Conservation (phyloP, 2,888 invertebrate species). For the Malacosoma neustria region DNA sequence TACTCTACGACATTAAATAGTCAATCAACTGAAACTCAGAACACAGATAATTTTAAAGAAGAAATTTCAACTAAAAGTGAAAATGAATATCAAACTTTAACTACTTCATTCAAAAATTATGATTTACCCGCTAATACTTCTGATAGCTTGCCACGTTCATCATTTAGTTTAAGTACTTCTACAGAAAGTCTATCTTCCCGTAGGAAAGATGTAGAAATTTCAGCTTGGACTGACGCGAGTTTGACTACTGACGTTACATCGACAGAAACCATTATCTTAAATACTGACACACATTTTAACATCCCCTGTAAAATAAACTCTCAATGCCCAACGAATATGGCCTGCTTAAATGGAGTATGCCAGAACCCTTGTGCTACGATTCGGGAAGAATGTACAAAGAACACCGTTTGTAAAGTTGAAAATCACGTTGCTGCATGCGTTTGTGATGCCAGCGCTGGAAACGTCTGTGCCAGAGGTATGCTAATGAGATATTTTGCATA, state of each 20-base stretch:
- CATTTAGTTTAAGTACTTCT: conserved; percentile 38
- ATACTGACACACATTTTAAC: conserved; percentile 34
- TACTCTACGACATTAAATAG: neutral
- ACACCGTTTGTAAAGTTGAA: conserved; percentile 76
- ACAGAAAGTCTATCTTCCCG: conserved; percentile 57
- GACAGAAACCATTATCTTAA: conserved; percentile 37
- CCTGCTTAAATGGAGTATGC: conserved; percentile 78
- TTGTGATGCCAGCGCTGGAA: conserved; percentile 75
- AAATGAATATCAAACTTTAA: neutral
- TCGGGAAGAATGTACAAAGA: conserved; percentile 72
- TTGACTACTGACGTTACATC: conserved; percentile 49
- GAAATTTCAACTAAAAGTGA: neutral
- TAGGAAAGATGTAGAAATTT: conserved; percentile 58
- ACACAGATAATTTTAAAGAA: neutral
- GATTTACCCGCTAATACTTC: neutral
- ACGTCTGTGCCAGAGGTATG: conserved; percentile 79
- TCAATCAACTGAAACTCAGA: neutral
- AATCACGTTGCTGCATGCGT: conserved; percentile 78
- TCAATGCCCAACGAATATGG: conserved; percentile 77
- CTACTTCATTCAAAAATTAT: neutral
- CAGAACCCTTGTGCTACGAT: conserved; percentile 75
- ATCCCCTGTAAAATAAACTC: conserved; percentile 74
- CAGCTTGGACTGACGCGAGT: conserved; percentile 60
- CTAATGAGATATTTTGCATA: conserved; percentile 33
- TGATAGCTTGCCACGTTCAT: conserved; percentile 10